Percentiles rank a stretch among this genome's conserved stretches.
Evolutionary conservation across 2,113 vertebrate genomes (phyloP).

Genomic region (Thermophis baileyi): DNA sequence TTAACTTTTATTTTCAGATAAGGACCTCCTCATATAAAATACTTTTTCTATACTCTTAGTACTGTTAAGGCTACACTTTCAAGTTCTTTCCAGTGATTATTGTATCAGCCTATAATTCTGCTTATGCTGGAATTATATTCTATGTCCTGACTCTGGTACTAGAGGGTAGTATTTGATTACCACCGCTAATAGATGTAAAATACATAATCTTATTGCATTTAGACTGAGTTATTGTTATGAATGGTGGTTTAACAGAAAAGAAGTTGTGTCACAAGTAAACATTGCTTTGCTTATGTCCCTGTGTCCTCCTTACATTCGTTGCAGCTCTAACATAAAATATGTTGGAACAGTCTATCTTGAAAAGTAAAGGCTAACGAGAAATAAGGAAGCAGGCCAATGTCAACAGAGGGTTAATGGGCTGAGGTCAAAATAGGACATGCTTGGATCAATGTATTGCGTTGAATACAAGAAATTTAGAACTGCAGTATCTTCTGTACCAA

Average conservation of each 20-base stretch:
- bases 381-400: background rate
- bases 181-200: background rate
- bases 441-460: background rate
- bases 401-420: background rate
- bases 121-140: background rate
- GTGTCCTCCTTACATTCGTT: background rate
- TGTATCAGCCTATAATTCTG: background rate
- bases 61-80: background rate
- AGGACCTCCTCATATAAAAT: background rate
- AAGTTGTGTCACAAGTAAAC: background rate
- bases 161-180: background rate
- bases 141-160: background rate
- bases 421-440: background rate
- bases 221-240: background rate
- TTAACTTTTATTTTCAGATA: background rate
- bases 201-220: background rate
- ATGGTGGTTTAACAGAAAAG: background rate
- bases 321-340: background rate
- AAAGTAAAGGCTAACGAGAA: background rate
- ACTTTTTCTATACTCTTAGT: background rate
- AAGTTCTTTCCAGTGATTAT: background rate
- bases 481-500: background rate
- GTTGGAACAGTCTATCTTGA: background rate
- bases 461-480: background rate
- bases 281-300: background rate